Evolutionary conservation across 2,888 invertebrate species (phyloP).

Genomic region (Phaonia tiefii): DNA sequence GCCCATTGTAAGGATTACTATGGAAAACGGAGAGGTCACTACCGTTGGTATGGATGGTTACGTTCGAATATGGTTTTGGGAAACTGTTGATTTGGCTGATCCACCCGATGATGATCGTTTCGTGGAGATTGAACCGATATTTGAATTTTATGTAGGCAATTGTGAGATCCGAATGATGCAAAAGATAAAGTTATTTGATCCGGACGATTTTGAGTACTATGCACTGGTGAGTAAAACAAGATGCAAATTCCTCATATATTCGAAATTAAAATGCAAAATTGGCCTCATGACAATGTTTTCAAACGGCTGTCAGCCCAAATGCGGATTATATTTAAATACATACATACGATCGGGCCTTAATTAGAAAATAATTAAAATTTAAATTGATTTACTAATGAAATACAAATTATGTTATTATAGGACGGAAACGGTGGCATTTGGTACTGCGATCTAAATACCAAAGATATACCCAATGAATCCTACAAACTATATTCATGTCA

Average conservation of each 20-base stretch:
- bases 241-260: too few species aligned
- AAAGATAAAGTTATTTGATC: constrained; percentile 78
- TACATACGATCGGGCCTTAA: too few species aligned
- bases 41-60: constrained; percentile 87
- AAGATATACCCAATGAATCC: constrained; percentile 80
- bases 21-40: constrained; percentile 78
- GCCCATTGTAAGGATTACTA: constrained; percentile 82
- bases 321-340: too few species aligned
- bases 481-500: constrained; percentile 85
- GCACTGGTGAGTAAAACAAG: constrained; percentile 84
- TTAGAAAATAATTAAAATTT: too few species aligned
- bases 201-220: constrained; percentile 83
- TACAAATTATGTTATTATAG: constrained; percentile 79
- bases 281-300: too few species aligned
- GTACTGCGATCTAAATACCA: constrained; percentile 85
- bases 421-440: constrained; percentile 93
- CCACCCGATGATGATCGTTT: constrained; percentile 89
- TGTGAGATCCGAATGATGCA: constrained; percentile 77
- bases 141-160: constrained; percentile 86
- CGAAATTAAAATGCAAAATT: too few species aligned
- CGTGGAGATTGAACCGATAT: constrained; percentile 92
- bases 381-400: neutral
- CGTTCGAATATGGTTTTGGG: constrained; percentile 93
- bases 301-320: too few species aligned
- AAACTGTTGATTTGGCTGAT: constrained; percentile 93